Evolutionary conservation across 2,888 invertebrate genomes (phyloP), one percentile per base, ranked within the genome.

Genomic region (Archaeoteleia sp.): DNA sequence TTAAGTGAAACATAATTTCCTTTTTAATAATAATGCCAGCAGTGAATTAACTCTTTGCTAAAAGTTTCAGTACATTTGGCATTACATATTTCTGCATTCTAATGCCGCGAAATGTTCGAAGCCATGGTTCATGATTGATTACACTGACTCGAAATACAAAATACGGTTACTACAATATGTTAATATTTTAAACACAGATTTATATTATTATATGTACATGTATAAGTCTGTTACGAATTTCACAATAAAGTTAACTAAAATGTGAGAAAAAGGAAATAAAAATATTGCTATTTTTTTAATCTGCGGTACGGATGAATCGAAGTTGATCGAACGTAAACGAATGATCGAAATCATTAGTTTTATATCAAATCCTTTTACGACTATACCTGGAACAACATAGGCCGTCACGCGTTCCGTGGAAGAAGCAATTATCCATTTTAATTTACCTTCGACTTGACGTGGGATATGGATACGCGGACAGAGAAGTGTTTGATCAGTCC

Each of bases 351-450:
- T 79, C 78, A 78, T 81, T 80, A 82, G 77, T 81, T 80, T 81
- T 73, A 79, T 82, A 80, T 79, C 77, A 83, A 80, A 78, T 70
- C 72, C 74, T 73, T 81, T 82, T 77, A 82, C 78, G 81, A 80
- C 53, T 74, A 68, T 82, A 81, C 83, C 82, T 81, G 82, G 82
- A 82, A 81, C 73, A 73, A 58, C 73, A 73, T 72, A 66, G 69
- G 67, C 54, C 68, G 45, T 61, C 71, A 66, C 35, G 72, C 65
- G 73, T 71, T 75, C 74, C 74, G 53, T 73, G 72, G 71, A 78
- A 78, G 75, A 82, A 79, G 81, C 78, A 81, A 82, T 82, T 81
- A 81, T 81, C 81, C 77, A 74, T 78, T 78, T 82, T 82, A 82
- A 82, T 82, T 79, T 78, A 74, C 74, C 76, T 72, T 70, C 62